Base-by-base conservation (phyloP, 2,113 vertebrate genomes). In the Sinosuthora webbiana region DNA sequence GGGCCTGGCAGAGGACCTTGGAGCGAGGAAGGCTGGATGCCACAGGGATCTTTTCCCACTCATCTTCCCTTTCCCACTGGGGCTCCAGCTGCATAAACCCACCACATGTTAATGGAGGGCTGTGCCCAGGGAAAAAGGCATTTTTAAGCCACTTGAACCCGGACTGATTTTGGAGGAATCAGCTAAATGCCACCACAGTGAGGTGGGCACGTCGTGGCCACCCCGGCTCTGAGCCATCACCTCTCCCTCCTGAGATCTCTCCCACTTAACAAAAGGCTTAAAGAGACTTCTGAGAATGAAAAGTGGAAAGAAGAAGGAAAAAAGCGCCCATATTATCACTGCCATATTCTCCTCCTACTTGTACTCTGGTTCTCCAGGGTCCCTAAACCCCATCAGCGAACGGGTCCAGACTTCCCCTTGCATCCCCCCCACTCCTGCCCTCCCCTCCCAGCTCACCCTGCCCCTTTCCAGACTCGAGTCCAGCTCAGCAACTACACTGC, bases 151-250 rank as follows among this genome's bases (percentile, higher is more conserved):
- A 27, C 57, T 55, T 75, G 47, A 88, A 70, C 30, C 0, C 0
- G 7, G 70, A 21, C 11, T 21, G 57, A 68, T 44, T 64, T 24
- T 7, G 65, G 62, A 75, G 65, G 13, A 41, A 76, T 56, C 57
- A 68, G 47, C 3, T 37, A 11, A 68, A 49, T 2, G 9, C 3
- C 39, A 41, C n/a, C 53, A 7, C 62, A 57, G 73, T 22, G 64
- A 93, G 64, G n/a, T 0, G 8, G 39, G 92, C 42, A 73, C 35
- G 4, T 11, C 0, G 28, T 6, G 6, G 28, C 10, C 0, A 1
- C 42, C 41, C 49, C 0, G 2, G 67, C 78, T 49, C 80, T 0
- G 3, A 77, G 35, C 60, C 84, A 31, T 2, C 4, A 2, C 52
- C 57, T 56, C 52, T 80, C 76, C 56, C 57, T 53, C 15, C 35